Evolutionary conservation across 1,140 invertebrate species (phyloP).

Genomic region (Cecropterus lyciades): DNA sequence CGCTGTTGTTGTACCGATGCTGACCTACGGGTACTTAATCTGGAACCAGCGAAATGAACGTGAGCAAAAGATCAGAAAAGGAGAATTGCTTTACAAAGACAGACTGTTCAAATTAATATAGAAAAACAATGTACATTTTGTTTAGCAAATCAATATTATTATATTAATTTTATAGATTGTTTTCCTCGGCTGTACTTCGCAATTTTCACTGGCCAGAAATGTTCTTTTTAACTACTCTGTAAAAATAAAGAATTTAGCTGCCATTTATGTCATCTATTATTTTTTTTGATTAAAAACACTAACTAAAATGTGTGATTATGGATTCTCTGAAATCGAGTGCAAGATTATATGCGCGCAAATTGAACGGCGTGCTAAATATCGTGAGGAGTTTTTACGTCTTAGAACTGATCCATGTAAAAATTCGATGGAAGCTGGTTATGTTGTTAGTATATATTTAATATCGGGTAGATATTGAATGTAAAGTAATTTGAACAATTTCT

Average conservation of each 20-base stretch:
- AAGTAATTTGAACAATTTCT: no score
- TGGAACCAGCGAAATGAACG: conserved; percentile 82
- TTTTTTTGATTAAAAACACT: conserved; percentile 4
- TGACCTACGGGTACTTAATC: conserved; percentile 82
- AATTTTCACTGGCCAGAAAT: neutral
- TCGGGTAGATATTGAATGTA: no score
- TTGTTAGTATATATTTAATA: conserved; percentile 52
- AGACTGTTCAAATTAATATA: conserved; percentile 77
- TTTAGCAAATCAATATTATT: neutral
- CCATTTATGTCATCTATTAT: conserved; percentile 10
- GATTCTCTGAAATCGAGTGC: conserved; percentile 65
- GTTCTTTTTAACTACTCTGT: conserved; percentile 7
- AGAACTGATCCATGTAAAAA: conserved; percentile 86
- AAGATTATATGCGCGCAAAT: conserved; percentile 84
- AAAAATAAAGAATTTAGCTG: conserved; percentile 8
- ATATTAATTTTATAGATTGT: conserved; percentile 23
- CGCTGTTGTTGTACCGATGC: conserved; percentile 85
- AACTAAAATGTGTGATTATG: conserved; percentile 57
- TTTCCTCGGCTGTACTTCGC: conserved; percentile 28
- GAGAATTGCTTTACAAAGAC: conserved; percentile 90
- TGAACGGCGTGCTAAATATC: conserved; percentile 82
- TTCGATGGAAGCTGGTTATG: conserved; percentile 61
- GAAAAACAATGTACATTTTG: conserved; percentile 1
- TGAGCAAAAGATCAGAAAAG: conserved; percentile 86
- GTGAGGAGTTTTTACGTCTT: conserved; percentile 88